Evolutionary conservation across 2,113 vertebrate genomes (phyloP).

Genomic region (Cercocebus atys): DNA sequence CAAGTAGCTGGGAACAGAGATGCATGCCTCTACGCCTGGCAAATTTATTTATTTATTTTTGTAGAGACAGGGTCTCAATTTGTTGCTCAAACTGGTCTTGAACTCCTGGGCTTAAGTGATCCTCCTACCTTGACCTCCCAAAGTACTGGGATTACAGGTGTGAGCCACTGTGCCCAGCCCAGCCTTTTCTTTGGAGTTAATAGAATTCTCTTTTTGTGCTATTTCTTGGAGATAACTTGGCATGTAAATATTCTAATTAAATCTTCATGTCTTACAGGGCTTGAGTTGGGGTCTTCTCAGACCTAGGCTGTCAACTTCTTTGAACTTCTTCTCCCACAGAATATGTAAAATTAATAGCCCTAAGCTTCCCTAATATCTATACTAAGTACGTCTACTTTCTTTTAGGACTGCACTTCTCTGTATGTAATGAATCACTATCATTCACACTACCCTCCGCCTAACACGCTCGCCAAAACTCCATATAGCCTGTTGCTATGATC

Average conservation of each 20-base stretch:
- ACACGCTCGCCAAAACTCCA: background rate
- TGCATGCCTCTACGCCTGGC: too few species aligned
- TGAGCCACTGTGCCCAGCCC: too few species aligned
- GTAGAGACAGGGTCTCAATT: too few species aligned
- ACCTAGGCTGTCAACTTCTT: background rate
- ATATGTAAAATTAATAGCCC: background rate
- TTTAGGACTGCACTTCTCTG: background rate
- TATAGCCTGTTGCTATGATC: background rate
- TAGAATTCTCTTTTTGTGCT: background rate
- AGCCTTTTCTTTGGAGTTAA: background rate
- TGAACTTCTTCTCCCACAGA: background rate
- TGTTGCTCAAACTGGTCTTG: too few species aligned
- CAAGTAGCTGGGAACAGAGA: too few species aligned
- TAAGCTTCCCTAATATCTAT: background rate
- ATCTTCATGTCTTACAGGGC: background rate
- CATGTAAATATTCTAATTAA: background rate
- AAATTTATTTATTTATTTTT: too few species aligned
- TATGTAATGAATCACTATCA: background rate
- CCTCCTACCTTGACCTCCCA: too few species aligned
- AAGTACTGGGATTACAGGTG: too few species aligned
- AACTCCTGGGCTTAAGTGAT: too few species aligned
- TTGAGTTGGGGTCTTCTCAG: background rate
- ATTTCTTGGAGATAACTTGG: background rate
- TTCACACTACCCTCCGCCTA: background rate
- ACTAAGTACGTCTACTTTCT: background rate